These are phyloP conservation scores for Drosophila equinoxialis DNA, from an alignment of 1,140 invertebrate genomes.

Conservation along the genomic window DNA sequence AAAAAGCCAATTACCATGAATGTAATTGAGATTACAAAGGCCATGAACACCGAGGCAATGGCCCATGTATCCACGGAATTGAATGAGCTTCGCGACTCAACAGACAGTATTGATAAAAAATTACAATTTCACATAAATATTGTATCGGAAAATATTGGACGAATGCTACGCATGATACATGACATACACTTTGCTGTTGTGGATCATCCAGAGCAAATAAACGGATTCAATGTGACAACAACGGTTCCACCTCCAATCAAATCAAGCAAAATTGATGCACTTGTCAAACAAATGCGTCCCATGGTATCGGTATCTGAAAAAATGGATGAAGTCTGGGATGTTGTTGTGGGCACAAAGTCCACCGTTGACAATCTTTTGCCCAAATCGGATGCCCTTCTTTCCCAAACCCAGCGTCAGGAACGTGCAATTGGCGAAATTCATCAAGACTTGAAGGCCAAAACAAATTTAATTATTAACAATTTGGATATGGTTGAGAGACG, in stretches of 20 bases:
- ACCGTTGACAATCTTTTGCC: constrained; percentile 92
- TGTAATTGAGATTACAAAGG: constrained; percentile 90
- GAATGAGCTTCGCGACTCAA: constrained; percentile 88
- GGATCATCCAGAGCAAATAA: constrained; percentile 84
- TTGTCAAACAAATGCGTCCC: constrained; percentile 91
- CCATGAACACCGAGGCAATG: constrained; percentile 89
- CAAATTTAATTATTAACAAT: constrained; percentile 94
- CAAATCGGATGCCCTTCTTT: constrained; percentile 92
- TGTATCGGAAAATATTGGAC: constrained; percentile 91
- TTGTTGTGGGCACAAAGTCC: constrained; percentile 93
- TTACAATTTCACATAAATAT: constrained; percentile 92
- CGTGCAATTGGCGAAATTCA: constrained; percentile 94
- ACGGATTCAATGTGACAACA: constrained; percentile 83
- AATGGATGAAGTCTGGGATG: constrained; percentile 95
- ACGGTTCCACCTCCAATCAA: constrained; percentile 85
- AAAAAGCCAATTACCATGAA: constrained; percentile 92
- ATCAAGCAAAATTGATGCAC: constrained; percentile 89
- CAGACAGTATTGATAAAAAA: constrained; percentile 91
- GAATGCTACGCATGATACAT: constrained; percentile 89
- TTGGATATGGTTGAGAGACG: constrained; percentile 92
- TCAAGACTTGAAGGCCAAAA: constrained; percentile 90
- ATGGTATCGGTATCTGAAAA: constrained; percentile 93
- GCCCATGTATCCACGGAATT: constrained; percentile 90
- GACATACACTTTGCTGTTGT: constrained; percentile 92
- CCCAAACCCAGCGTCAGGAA: constrained; percentile 93